Percentiles rank a stretch among this genome's conserved stretches.
Conservation (phyloP, 2,888 invertebrate species). For the Macrosoma leucophasiata region DNA sequence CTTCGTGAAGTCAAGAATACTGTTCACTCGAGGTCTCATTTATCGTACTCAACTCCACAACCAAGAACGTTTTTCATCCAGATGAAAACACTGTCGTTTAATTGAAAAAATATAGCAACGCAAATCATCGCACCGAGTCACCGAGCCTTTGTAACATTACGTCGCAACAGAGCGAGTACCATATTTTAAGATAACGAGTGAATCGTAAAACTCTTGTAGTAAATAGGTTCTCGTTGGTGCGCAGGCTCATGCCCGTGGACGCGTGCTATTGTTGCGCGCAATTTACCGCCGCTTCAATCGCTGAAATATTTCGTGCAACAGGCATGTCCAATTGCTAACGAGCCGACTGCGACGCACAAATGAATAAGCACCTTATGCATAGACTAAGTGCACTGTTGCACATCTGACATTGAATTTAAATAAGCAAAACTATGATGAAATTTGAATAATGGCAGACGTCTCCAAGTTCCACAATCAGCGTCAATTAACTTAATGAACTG, state of each 20-base stretch:
- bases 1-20: slow-evolving; percentile 52
- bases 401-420: slow-evolving; percentile 17
- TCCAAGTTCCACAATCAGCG: too few relatives aligned
- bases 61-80: too few relatives aligned
- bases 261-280: slow-evolving; percentile 66
- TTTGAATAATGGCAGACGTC: too few relatives aligned
- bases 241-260: slow-evolving; percentile 35
- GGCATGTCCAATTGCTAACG: slow-evolving; percentile 75
- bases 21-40: slow-evolving; percentile 41
- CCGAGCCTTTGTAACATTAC: too few relatives aligned
- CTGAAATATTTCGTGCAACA: slow-evolving; percentile 75
- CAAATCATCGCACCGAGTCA: too few relatives aligned
- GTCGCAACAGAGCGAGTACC: slow-evolving; percentile 31
- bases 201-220: slow-evolving; percentile 65
- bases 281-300: slow-evolving; percentile 74
- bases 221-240: slow-evolving; percentile 51
- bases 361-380: slow-evolving; percentile 68
- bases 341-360: slow-evolving; percentile 70
- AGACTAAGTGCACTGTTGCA: slow-evolving; percentile 39
- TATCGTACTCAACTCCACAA: too few relatives aligned
- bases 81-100: too few relatives aligned
- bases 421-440: slow-evolving; percentile 3
- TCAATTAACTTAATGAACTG: too few relatives aligned
- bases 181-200: slow-evolving; percentile 66
- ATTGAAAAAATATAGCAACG: too few relatives aligned